Conservation (phyloP, 2,888 invertebrate species). For the Elmis aenea region DNA sequence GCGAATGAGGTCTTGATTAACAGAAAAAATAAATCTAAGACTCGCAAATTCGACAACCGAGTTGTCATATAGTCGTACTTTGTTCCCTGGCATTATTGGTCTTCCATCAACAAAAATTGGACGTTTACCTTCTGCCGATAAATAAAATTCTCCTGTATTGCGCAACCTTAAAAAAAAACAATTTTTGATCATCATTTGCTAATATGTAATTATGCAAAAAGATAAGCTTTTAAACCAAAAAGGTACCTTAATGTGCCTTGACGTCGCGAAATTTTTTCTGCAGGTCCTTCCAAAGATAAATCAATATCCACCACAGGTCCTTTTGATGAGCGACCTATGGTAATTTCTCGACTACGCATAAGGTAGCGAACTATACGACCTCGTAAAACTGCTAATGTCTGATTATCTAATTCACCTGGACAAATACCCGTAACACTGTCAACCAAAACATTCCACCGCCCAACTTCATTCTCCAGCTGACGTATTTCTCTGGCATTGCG, state of each 20-base stretch:
- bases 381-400: conserved; percentile 86
- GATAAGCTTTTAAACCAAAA: background rate
- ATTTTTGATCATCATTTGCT: too few species aligned
- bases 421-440: conserved; percentile 83
- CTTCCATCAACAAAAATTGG: conserved; percentile 92
- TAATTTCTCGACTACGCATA: conserved; percentile 93
- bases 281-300: conserved; percentile 87
- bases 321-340: conserved; percentile 84
- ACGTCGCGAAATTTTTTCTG: conserved; percentile 86
- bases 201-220: conserved; percentile 2
- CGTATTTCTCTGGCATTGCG: conserved; percentile 63
- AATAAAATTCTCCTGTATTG: conserved; percentile 91
- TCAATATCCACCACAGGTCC: conserved; percentile 91
- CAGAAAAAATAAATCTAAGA: conserved; percentile 85
- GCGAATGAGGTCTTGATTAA: conserved; percentile 87
- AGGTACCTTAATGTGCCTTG: conserved; percentile 77
- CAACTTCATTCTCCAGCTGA: conserved; percentile 80
- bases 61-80: conserved; percentile 87
- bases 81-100: conserved; percentile 82
- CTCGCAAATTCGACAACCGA: conserved; percentile 93
- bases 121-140: conserved; percentile 91
- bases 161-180: conserved; percentile 59
- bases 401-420: conserved; percentile 85
- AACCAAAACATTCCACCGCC: conserved; percentile 86
- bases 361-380: conserved; percentile 90